Evolutionary conservation across 2,888 invertebrate genomes (phyloP).

Genomic region (Palloptera scutellata): DNA sequence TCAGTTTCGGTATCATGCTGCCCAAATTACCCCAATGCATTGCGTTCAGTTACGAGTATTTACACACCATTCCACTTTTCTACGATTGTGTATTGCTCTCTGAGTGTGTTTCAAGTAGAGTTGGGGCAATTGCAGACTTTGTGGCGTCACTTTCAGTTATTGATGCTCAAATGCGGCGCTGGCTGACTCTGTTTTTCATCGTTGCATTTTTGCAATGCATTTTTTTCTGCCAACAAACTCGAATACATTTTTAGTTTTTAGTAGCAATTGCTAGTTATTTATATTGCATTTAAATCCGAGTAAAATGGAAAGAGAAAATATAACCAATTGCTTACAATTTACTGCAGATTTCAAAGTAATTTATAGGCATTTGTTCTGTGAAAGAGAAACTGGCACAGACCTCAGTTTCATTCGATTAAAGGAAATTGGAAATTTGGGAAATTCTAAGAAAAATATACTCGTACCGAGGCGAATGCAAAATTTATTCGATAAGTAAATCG

Average conservation of each 20-base stretch:
- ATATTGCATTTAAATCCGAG: background rate
- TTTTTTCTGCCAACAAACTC: background rate
- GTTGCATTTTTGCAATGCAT: background rate
- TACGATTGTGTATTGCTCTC: background rate
- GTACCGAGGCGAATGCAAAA: too few species aligned
- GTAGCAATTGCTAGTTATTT: background rate
- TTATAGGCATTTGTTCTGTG: too few species aligned
- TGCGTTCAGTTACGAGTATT: conserved; percentile 19
- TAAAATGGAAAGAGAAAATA: too few species aligned
- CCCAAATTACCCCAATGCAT: conserved; percentile 21
- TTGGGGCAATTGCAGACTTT: conserved; percentile 7
- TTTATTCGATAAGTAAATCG: too few species aligned
- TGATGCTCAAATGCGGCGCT: conserved; percentile 16
- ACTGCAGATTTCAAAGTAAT: too few species aligned
- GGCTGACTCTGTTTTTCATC: background rate
- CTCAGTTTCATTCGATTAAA: too few species aligned
- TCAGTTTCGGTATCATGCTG: conserved; percentile 20
- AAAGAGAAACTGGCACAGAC: too few species aligned
- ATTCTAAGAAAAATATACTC: too few species aligned
- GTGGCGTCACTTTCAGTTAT: conserved; percentile 26
- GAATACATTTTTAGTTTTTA: background rate
- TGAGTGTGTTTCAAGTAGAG: background rate
- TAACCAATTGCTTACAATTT: too few species aligned
- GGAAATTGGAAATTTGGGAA: too few species aligned
- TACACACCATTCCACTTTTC: background rate